Evolutionary conservation across 2,888 invertebrate species (phyloP).

Genomic region (Esperia sulphurella): DNA sequence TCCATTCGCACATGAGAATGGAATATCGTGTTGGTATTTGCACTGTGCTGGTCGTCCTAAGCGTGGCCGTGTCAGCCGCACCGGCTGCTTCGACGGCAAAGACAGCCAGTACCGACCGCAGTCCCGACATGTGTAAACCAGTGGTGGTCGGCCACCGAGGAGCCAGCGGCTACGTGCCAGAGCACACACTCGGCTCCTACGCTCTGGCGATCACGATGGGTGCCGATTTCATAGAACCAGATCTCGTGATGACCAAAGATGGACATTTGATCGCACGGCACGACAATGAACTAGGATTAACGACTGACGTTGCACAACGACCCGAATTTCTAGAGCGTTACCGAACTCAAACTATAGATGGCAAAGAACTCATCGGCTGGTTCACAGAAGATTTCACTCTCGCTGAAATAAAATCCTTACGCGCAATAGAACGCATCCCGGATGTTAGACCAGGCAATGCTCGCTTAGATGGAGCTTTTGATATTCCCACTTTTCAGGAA

Average conservation of each 20-base stretch:
- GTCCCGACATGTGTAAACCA: conserved; percentile 50
- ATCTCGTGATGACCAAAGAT: conserved; percentile 65
- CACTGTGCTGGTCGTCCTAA: background rate
- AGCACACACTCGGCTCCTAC: conserved; percentile 67
- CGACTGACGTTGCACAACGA: conserved; percentile 52
- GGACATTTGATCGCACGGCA: conserved; percentile 62
- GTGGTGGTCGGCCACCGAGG: conserved; percentile 64
- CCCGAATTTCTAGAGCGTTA: conserved; percentile 56
- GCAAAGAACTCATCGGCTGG: conserved; percentile 49
- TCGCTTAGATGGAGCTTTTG: conserved; percentile 51
- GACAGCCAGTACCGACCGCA: conserved; percentile 19
- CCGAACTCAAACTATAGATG: conserved; percentile 53
- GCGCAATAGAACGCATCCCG: conserved; percentile 61
- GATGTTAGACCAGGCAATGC: conserved; percentile 56
- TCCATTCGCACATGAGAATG: background rate
- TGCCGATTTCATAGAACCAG: conserved; percentile 66
- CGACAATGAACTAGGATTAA: conserved; percentile 59
- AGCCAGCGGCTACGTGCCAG: conserved; percentile 65
- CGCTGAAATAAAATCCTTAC: conserved; percentile 58
- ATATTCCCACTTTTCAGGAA: conserved; percentile 63
- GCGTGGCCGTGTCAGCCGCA: background rate
- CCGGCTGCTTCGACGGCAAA: background rate
- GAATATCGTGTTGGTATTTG: background rate
- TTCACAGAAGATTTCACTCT: conserved; percentile 70
- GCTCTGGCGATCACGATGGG: conserved; percentile 67